Conservation (phyloP, 2,888 invertebrate species). For the Zelleria hepariella region DNA sequence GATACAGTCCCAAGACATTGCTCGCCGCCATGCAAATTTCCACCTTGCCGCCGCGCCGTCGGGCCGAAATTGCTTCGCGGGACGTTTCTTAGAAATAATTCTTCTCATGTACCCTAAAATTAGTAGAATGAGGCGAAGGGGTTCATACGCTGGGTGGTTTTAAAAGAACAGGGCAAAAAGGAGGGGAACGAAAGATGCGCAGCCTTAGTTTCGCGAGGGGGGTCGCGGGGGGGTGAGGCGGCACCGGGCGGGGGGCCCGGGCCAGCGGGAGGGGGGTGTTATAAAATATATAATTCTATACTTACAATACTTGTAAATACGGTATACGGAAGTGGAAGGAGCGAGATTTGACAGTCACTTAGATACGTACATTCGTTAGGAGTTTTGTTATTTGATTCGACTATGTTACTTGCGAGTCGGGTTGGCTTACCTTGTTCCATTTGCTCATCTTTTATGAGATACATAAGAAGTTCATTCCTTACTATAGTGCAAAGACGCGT, state of each 20-base stretch:
- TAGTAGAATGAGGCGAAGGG: constrained; percentile 72
- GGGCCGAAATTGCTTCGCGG: constrained; percentile 33
- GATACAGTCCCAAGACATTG: constrained; percentile 70
- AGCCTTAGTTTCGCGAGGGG: constrained; percentile 69
- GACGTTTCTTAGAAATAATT: constrained; percentile 63
- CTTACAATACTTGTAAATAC: constrained; percentile 74
- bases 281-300: constrained; percentile 74
- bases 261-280: constrained; percentile 44
- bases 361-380: constrained; percentile 1
- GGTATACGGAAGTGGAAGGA: constrained; percentile 55
- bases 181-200: constrained; percentile 72
- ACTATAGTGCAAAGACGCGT: no score
- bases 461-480: no score
- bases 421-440: background rate
- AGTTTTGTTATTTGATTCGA: constrained; percentile 1
- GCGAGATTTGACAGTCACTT: constrained; percentile 12
- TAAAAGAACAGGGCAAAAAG: constrained; percentile 72
- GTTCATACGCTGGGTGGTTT: constrained; percentile 70
- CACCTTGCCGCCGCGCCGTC: constrained; percentile 29
- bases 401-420: background rate
- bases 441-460: no score
- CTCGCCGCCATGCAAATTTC: constrained; percentile 25
- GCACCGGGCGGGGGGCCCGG: constrained; percentile 13
- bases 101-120: constrained; percentile 72
- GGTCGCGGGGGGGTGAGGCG: constrained; percentile 16